A percentile compares a stretch with the other conserved stretches of the same genome.
These are phyloP conservation scores for Halictus ligatus DNA, from an alignment of 2,888 invertebrate species.

Conservation along the genomic window DNA sequence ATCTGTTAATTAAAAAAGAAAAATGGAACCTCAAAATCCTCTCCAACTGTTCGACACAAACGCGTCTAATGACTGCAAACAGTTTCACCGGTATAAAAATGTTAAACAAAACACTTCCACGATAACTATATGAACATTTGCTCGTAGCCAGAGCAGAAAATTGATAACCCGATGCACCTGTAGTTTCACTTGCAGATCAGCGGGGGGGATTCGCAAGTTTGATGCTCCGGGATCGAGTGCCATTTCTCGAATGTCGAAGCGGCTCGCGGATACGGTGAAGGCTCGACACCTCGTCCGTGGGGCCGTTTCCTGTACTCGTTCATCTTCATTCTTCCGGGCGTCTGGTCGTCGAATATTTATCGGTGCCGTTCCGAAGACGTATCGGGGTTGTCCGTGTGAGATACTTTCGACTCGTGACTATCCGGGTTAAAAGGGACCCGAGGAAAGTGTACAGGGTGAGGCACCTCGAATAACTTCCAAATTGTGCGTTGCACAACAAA, in stretches of 20 bases:
- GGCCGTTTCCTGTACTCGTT: background rate
- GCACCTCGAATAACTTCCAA: too few relatives aligned
- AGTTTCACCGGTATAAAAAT: too few relatives aligned
- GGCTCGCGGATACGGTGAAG: background rate
- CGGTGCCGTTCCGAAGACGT: slow-evolving; percentile 9
- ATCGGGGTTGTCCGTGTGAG: slow-evolving; percentile 9
- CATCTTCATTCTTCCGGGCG: background rate
- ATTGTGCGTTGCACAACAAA: too few relatives aligned
- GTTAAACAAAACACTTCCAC: too few relatives aligned
- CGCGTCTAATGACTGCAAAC: too few relatives aligned
- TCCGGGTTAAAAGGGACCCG: background rate
- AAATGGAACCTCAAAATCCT: too few relatives aligned
- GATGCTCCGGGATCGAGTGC: background rate
- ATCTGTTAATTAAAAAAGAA: too few relatives aligned
- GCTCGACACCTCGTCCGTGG: background rate
- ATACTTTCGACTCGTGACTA: background rate
- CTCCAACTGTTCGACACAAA: too few relatives aligned
- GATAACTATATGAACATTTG: too few relatives aligned
- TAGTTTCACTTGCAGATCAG: background rate
- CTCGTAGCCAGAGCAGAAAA: background rate
- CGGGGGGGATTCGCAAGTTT: background rate
- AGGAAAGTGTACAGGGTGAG: background rate
- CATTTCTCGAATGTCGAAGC: background rate
- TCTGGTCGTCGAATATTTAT: slow-evolving; percentile 27
- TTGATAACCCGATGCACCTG: background rate